These are phyloP conservation scores for Peromyscus melanophrys DNA, from an alignment of 2,797 vertebrate species.

Conservation along the genomic window DNA sequence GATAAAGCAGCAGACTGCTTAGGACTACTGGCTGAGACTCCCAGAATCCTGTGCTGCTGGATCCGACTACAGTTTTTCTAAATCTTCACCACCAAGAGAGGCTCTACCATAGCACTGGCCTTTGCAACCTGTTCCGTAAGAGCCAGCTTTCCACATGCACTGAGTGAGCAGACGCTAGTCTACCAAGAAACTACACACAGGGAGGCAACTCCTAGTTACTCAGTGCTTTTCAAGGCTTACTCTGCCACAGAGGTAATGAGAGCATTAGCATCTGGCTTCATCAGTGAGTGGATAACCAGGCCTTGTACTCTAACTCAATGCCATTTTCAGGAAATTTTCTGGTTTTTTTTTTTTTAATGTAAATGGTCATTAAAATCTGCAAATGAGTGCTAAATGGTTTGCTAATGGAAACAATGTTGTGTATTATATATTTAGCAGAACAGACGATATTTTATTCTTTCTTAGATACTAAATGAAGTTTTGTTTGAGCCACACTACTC, in stretches of 20 bases:
- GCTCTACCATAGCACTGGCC: too few relatives aligned
- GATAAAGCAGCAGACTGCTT: neutral
- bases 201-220: neutral
- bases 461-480: constrained; percentile 41
- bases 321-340: constrained; percentile 48
- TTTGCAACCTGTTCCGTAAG: neutral
- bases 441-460: constrained; percentile 5
- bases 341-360: neutral
- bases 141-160: neutral
- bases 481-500: constrained; percentile 30
- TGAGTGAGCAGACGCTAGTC: neutral
- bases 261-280: neutral
- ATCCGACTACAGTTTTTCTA: neutral
- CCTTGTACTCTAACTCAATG: constrained; percentile 29
- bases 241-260: neutral
- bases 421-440: neutral
- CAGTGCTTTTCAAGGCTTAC: neutral
- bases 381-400: neutral
- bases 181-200: neutral
- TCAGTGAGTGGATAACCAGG: neutral
- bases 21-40: neutral
- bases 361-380: constrained; percentile 37
- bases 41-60: neutral
- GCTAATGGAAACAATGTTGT: neutral
- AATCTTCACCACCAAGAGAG: neutral